Evolutionary conservation across 2,888 invertebrate species (phyloP), one percentile per base, ranked within the genome.

Genomic region (Chaitophorus viminalis): DNA sequence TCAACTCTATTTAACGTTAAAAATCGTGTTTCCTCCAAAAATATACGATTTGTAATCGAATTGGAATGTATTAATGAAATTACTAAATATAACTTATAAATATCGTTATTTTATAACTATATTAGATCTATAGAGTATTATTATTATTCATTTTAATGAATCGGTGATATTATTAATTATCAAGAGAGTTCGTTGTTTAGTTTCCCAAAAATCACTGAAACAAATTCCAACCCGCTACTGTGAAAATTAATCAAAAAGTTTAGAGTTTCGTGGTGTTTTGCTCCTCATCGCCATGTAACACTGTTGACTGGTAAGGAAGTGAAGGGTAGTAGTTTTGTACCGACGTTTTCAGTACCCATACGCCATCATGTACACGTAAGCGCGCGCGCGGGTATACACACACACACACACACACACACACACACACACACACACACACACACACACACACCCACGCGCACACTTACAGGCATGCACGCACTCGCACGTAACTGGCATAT

Each of bases 161-260:
- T 25, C 68, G 11, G 11, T 68, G 60, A 25, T 21, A 60, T 21
- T 60, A 60, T 60, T 60, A 60, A 60, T 68, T 29, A 68, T 29
- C 68, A 29, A 68, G 68, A 68, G 4, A 68, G 11, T 11, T 2
- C 29, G 3, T 29, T 29, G 3, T 31, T 31, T 70, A n/a, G 70
- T n/a, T 29, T 31, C 31, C 70, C 36, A 36, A 31, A 70, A 25
- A 36, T 39, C 74, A 25, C 36, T 36, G 11, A 36, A 74, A 74
- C 11, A 39, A 74, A 74, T 36, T 14, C 3, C 46, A 33, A 81
- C 68, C 21, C 83, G 60, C 36, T 33, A 1, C 6, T 72, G 82
- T 54, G 39, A 18, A 83, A 75, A 83, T 83, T 83, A 60, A 83
- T 83, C 83, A 75, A 75, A 83, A 83, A 75, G 75, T 83, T 81